Conservation (phyloP, 2,113 vertebrate species). For the Acrocephalus kingi region DNA sequence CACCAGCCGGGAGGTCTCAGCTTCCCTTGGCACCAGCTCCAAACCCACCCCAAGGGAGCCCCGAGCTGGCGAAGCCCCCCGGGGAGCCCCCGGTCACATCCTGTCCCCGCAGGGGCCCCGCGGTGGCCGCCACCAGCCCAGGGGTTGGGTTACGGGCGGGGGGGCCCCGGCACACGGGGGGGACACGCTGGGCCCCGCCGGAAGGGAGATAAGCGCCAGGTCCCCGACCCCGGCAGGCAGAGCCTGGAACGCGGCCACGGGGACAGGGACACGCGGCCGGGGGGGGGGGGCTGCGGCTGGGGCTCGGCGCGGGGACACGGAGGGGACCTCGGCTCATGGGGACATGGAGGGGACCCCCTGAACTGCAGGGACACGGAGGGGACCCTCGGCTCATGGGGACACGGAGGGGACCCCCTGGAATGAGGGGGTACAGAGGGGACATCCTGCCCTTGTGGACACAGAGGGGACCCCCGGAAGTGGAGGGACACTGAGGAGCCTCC, state of each 20-base stretch:
- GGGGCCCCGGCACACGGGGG: no score
- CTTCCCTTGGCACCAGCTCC: neutral
- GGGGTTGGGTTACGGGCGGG: no score
- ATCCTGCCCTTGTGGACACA: neutral
- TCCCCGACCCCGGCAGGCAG: no score
- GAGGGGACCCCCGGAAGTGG: no score
- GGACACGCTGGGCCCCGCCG: no score
- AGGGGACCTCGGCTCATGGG: neutral
- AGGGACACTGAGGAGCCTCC: no score
- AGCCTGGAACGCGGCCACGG: no score
- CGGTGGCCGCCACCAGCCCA: no score
- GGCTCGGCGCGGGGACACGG: no score
- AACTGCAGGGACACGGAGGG: neutral
- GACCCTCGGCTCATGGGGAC: neutral
- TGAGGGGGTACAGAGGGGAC: fast-evolving
- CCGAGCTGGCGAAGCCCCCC: fast-evolving
- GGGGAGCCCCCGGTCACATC: neutral
- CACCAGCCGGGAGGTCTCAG: neutral
- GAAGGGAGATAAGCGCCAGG: no score
- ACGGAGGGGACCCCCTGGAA: neutral
- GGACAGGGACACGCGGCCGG: no score
- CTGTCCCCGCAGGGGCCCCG: neutral
- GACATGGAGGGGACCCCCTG: neutral
- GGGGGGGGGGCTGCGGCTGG: no score
- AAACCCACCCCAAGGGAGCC: neutral